phyloP scores from a whole-genome alignment of 2,113 vertebrate species.

The human region DNA sequence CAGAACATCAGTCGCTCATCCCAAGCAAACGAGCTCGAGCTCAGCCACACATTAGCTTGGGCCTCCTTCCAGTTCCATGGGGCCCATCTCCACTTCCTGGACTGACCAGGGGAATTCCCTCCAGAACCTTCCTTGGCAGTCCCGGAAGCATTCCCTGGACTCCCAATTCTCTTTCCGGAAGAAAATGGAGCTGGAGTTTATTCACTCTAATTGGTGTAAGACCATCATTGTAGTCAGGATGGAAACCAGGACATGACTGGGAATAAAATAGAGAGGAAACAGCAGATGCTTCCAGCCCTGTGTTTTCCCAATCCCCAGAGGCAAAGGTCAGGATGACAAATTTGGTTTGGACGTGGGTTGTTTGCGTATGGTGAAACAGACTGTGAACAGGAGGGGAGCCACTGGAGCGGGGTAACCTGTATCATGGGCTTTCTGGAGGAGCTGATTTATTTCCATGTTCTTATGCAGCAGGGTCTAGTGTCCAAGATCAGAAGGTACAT shows the following conservation, averaged over 20 bases:
- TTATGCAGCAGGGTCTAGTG: neutral
- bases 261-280: neutral
- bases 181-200: neutral
- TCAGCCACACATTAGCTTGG: neutral
- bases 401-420: neutral
- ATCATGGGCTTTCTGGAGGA: neutral
- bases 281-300: neutral
- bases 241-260: neutral
- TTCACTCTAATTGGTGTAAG: neutral
- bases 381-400: neutral
- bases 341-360: neutral
- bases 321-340: no score
- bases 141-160: neutral
- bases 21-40: rapidly evolving
- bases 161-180: neutral
- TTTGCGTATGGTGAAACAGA: neutral
- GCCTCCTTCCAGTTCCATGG: neutral
- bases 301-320: neutral
- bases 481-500: neutral
- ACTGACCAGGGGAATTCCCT: neutral
- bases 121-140: neutral
- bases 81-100: neutral
- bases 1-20: neutral
- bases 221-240: neutral
- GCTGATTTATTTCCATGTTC: neutral